Conservation (phyloP, 2,113 vertebrate genomes). For the Bubalus kerabau region DNA sequence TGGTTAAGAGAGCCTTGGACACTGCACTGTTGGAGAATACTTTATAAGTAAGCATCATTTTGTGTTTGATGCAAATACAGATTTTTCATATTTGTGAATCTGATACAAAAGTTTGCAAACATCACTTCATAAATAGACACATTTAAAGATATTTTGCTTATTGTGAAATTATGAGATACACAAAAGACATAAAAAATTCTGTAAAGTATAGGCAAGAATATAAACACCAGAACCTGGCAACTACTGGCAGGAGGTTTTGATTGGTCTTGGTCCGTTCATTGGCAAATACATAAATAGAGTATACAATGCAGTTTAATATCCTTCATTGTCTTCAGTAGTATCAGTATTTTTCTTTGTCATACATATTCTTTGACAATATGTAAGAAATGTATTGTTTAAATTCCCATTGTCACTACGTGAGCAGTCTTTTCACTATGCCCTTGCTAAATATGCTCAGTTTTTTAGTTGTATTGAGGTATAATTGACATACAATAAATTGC, state of each 20-base stretch:
- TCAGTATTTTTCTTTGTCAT: not conserved
- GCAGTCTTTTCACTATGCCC: not conserved
- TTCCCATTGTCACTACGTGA: not conserved
- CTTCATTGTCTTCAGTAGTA: not conserved
- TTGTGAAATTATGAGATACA: not conserved
- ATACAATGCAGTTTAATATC: not conserved
- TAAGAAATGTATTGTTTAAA: not conserved
- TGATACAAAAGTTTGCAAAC: not conserved
- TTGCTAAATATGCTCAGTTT: not conserved
- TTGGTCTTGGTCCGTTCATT: not conserved
- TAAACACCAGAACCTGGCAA: not conserved
- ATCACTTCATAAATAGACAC: not conserved
- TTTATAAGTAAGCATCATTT: not conserved
- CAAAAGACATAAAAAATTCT: not conserved
- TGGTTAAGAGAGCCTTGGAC: fast-evolving
- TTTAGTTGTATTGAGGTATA: not conserved
- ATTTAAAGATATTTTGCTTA: slow-evolving; percentile 25
- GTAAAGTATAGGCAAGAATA: not conserved
- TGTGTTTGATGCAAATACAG: not conserved
- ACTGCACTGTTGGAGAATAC: not conserved
- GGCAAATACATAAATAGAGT: not conserved
- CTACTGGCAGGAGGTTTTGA: not conserved
- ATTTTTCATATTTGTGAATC: not conserved
- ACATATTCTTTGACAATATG: not conserved
- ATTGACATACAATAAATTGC: not conserved